Conservation (phyloP, 2,888 invertebrate species). For the Euspilapteryx auroguttella region DNA sequence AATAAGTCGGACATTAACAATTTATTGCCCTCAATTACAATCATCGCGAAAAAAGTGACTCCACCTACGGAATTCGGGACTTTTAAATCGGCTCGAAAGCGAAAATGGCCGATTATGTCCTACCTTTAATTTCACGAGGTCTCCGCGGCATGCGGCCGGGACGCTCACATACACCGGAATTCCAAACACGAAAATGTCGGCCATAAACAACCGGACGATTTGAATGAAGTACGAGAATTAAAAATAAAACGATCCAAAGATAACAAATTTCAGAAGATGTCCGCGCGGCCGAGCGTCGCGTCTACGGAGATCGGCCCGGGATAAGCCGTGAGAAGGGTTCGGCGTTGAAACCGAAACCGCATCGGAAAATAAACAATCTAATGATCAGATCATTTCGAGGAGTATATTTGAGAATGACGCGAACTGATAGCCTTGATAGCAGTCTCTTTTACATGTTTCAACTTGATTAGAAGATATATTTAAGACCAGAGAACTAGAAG, state of each 20-base stretch:
- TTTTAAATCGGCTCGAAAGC: conserved; percentile 31
- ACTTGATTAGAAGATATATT: no score
- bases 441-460: conserved; percentile 33
- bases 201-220: conserved; percentile 58
- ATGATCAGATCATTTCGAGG: conserved; percentile 36
- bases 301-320: conserved; percentile 29
- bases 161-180: conserved; percentile 25
- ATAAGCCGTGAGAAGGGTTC: conserved; percentile 48
- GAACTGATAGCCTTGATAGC: conserved; percentile 10
- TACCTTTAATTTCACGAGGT: conserved; percentile 50
- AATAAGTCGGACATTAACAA: conserved; percentile 42
- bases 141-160: conserved; percentile 32
- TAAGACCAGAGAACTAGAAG: no score
- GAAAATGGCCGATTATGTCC: conserved; percentile 32
- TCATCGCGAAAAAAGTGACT: conserved; percentile 43
- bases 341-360: conserved; percentile 45
- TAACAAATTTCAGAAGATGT: conserved; percentile 48
- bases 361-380: conserved; percentile 35
- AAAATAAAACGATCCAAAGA: conserved; percentile 31
- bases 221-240: conserved; percentile 49
- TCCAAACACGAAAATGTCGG: conserved; percentile 56
- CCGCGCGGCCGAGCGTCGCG: conserved; percentile 17
- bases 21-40: conserved; percentile 54
- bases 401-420: conserved; percentile 33
- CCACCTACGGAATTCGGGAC: conserved; percentile 34